Evolutionary conservation across 2,797 vertebrate species (phyloP).

Genomic region (Arctocebus calabarensis): DNA sequence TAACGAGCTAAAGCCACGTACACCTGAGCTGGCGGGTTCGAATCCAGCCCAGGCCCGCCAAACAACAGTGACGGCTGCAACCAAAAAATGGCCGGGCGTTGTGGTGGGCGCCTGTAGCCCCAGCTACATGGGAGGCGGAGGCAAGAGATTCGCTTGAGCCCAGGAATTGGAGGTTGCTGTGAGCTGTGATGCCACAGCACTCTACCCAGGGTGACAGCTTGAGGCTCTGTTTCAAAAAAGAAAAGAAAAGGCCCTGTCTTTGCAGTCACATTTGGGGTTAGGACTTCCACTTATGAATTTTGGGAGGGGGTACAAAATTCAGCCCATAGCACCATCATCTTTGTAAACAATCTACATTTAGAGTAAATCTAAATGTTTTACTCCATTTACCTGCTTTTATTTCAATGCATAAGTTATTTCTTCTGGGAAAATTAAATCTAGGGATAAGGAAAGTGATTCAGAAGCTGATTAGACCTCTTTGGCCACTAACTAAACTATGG

Average conservation of each 20-base stretch:
- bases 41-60: too few relatives aligned
- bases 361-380: background rate
- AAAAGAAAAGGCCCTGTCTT: background rate
- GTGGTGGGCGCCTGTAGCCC: too few relatives aligned
- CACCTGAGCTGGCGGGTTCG: too few relatives aligned
- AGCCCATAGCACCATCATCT: background rate
- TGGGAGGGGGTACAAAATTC: background rate
- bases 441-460: background rate
- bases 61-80: too few relatives aligned
- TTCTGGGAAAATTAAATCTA: background rate
- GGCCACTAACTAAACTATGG: background rate
- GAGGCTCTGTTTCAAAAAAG: too few relatives aligned
- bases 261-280: background rate
- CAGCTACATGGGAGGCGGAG: too few relatives aligned
- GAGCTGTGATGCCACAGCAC: too few relatives aligned
- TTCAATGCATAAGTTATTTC: background rate
- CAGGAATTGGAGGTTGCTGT: too few relatives aligned
- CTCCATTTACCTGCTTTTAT: slow-evolving; percentile 8
- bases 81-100: too few relatives aligned
- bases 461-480: background rate
- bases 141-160: too few relatives aligned
- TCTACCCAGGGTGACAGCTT: too few relatives aligned
- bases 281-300: background rate
- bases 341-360: slow-evolving; percentile 7
- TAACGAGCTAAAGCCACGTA: too few relatives aligned